Base-by-base conservation (phyloP, 2,113 vertebrate genomes). In the Paraplagusia blochii region DNA sequence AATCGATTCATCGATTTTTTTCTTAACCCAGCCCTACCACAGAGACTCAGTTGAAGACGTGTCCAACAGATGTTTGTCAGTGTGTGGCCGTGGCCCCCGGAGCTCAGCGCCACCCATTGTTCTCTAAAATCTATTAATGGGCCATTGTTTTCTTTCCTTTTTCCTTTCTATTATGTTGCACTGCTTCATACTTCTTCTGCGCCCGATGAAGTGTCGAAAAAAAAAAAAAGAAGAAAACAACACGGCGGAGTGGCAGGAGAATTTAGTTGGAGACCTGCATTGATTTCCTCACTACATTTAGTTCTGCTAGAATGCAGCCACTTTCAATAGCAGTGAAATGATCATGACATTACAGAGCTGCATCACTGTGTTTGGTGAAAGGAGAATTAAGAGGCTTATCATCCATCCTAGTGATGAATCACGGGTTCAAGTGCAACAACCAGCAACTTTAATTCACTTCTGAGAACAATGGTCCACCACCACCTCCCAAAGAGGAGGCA, bases 321-420 rank as follows among this genome's bases (percentile, higher is more conserved):
- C 65, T 75, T 74, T 53, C 77, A 52, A 74, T 77, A 73, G 60
- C 54, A 67, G 72, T 47, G 9, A 66, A 81, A 74, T 57, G 66
- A 63, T 63, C 58, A 51, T 38, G 82, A 56, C 58, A 57, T 70
- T 60, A 69, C 55, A 39, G 58, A 68, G 63, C 60, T 13, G 45
- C 71, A 46, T 19, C 66, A 50, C 36, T 33, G 22, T 7, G 53
- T 74, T 75, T 76, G 77, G 69, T 63, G 9, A 75, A 29, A 29
- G 22, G 6, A 29, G 6, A 74, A 82, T 75, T 59, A 77, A 83
- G 76, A 61, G 54, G 53, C 58, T 77, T 56, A 39, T 69, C 77
- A 75, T 86, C 73, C 73, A 79, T 86, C 48, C 80, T 74, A 55
- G 59, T 77, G 84, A 83, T 76, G 70, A 76, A 84, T 81, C 71